Base-by-base conservation (phyloP, 2,888 invertebrate species). In the Macaria notata region DNA sequence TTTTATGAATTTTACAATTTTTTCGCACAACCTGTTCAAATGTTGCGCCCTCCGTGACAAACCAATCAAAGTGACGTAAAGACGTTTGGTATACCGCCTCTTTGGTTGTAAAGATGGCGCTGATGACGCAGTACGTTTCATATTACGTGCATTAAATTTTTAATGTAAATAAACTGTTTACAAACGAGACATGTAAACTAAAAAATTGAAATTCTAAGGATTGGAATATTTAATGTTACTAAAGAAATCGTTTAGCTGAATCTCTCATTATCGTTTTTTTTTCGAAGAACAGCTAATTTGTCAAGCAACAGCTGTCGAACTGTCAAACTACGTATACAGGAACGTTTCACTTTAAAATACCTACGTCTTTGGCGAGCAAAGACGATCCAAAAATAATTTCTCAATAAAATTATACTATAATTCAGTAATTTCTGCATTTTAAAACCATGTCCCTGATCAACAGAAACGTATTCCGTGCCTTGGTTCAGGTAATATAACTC, bases 31-130 rank as follows among this genome's bases (percentile, higher is more conserved):
- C 64, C 62, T 78, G 79, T 90, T 90, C 72, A 87, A 90, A 90
- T 88, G 87, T 88, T 87, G 86, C 89, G 89, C 90, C 84, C 80
- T 78, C 82, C 80, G 45, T 54, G 59, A 54, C 54, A 55, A 42
- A 48, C 43, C 45, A 46, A 54, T 45, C 58, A 47, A 44, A 30
- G 29, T 85, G 85, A 86, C 84, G 77, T 76, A 78, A 83, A 86
- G 8, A 7, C 41, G 33, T 36, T 36, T 36, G 7, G 71, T 59
- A 49, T 66, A 49, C 33, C 31, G 49, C 4, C 45, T 53, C 58
- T 59, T 56, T 66, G 39, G 56, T 36, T 36, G 7, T 6, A 7
- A 36, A 47, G 44, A 36, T 62, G 44, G 59, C 56, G 62, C 59
- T 59, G 31, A 30, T 47, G 31, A 9, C 19, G n/a, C n/a, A 41